Evolutionary conservation across 2,888 invertebrate genomes (phyloP).

Genomic region (Nephrotoma guestfalica): DNA sequence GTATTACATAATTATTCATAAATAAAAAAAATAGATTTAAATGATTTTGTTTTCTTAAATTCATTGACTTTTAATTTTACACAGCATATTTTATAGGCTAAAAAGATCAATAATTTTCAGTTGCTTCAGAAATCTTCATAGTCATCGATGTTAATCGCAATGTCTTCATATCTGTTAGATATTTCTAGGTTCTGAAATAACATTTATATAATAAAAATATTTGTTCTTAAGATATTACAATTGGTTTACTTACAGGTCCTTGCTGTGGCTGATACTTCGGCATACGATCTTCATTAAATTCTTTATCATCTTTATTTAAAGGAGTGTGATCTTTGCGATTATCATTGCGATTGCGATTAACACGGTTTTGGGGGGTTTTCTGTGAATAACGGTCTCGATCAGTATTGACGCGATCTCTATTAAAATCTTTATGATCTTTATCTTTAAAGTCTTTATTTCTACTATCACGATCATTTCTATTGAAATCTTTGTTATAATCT

Average conservation of each 20-base stretch:
- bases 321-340: not conserved
- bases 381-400: constrained; percentile 6
- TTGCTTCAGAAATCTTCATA: not conserved
- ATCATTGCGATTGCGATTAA: not conserved
- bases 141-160: not conserved
- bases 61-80: not conserved
- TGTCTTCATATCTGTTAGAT: not conserved
- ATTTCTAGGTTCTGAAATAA: not conserved
- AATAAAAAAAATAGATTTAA: not conserved
- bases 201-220: not conserved
- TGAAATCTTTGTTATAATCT: constrained; percentile 7
- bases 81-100: not conserved
- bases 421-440: not conserved
- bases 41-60: not conserved
- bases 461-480: not conserved
- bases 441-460: not conserved
- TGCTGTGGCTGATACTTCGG: constrained; percentile 60
- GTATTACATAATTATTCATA: not conserved
- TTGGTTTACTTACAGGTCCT: constrained; percentile 45
- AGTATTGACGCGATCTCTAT: not conserved
- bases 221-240: too few relatives aligned
- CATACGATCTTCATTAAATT: constrained; percentile 28
- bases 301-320: not conserved
- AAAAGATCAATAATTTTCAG: not conserved
- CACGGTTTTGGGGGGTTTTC: constrained; percentile 13